Base-by-base conservation (phyloP, 2,797 vertebrate genomes). In the Parauchenoglanis punctatus region DNA sequence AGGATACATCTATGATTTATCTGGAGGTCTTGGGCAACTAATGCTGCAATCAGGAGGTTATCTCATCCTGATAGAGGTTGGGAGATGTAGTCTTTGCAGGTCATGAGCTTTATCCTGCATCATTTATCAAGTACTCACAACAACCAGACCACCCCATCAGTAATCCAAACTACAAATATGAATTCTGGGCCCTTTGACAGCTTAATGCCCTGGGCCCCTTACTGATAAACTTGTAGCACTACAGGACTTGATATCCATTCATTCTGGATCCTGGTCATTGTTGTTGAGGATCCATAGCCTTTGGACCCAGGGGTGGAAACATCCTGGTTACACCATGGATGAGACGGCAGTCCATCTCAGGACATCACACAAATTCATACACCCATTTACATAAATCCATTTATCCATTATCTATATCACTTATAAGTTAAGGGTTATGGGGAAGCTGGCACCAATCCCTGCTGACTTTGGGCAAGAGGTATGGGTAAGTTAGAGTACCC, bases 1-100 rank as follows among this genome's bases (percentile, higher is more conserved):
- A 91, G 93, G 87, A 92, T 93, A 85, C 91, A 89, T 91, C 80
- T 91, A 92, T 96, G 96, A 96, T 96, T 96, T 95, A 97, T 96
- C 94, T 93, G 80, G 88, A 92, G 91, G 93, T 93, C 94, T 93
- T 93, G 93, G 90, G 93, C 92, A 92, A 94, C 94, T 95, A 95
- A 95, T 95, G 94, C 87, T 46, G 87, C 93, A 95, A 95, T 95
- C 95, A 93, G 90, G 90, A 94, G 93, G 92, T 96, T 95, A 96
- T 95, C 94, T 95, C 87, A 91, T 6, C 90, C 93, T 93, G 94
- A 95, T 94, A 94, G 95, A 95, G 94, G 94, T 93, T 89, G 91
- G 91, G 86, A 91, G 91, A 93, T 91, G 92, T 87, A 76, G 92
- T 94, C 91, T 93, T 95, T 91, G 93, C 92, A 92, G 93, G 91